Percentiles rank a stretch among this genome's conserved stretches.
These are phyloP conservation scores for Drosophila limbata DNA, from an alignment of 2,888 invertebrate genomes.

Conservation along the genomic window DNA sequence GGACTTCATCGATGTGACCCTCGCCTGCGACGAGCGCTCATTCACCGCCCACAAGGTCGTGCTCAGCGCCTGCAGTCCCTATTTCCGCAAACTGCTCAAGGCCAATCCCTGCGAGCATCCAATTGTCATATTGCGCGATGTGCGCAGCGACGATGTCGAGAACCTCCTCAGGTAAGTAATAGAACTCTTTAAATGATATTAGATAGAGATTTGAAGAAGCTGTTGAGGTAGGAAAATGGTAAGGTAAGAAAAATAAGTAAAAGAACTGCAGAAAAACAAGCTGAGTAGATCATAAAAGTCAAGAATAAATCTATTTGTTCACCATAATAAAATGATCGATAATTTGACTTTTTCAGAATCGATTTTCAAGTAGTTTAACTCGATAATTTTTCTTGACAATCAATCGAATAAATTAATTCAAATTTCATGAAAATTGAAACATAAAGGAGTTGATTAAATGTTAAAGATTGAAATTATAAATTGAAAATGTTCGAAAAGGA, in stretches of 20 bases:
- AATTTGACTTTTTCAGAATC: too few relatives aligned
- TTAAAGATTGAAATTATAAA: too few relatives aligned
- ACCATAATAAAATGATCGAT: too few relatives aligned
- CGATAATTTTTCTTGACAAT: too few relatives aligned
- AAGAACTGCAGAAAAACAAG: neutral
- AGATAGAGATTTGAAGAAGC: too few relatives aligned
- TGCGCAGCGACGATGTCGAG: constrained; percentile 94
- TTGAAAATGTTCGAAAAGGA: too few relatives aligned
- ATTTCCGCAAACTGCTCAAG: constrained; percentile 94
- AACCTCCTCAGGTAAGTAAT: constrained; percentile 91
- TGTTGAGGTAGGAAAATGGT: neutral
- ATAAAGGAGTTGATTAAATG: too few relatives aligned
- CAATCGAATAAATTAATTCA: too few relatives aligned
- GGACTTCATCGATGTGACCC: constrained; percentile 96
- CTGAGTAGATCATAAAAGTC: neutral
- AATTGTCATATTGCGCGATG: constrained; percentile 94
- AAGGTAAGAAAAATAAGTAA: neutral
- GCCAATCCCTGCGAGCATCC: constrained; percentile 96
- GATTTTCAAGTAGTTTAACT: too few relatives aligned
- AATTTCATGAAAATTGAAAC: too few relatives aligned
- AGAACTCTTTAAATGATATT: neutral
- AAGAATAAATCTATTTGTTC: neutral
- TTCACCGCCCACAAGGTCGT: constrained; percentile 96
- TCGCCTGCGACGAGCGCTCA: constrained; percentile 95
- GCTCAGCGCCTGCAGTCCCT: constrained; percentile 96